Conservation (phyloP, 2,113 vertebrate genomes). For the Jacana jacana region DNA sequence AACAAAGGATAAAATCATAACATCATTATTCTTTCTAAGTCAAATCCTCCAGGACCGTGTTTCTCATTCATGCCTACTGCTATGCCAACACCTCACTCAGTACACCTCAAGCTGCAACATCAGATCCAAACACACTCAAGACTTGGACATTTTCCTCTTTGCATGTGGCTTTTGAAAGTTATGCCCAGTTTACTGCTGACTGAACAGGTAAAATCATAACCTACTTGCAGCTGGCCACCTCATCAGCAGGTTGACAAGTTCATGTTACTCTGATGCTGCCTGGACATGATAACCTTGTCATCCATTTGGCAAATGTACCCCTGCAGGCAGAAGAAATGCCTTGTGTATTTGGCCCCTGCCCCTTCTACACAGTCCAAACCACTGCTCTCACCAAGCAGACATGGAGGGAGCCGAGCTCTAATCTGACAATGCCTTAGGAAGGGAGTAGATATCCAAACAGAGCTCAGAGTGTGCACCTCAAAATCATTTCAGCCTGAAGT, state of each 20-base stretch:
- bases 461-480: neutral
- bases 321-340: neutral
- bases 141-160: neutral
- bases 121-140: neutral
- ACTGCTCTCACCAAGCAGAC: neutral
- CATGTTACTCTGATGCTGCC: neutral
- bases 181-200: neutral
- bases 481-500: neutral
- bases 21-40: neutral
- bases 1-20: neutral
- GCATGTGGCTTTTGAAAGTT: neutral
- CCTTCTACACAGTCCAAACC: neutral
- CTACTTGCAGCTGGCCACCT: neutral
- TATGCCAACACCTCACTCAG: neutral
- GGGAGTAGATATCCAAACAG: neutral
- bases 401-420: neutral
- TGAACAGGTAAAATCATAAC: neutral
- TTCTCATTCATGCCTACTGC: neutral
- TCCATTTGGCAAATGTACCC: accelerated
- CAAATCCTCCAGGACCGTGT: neutral
- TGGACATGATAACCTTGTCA: neutral
- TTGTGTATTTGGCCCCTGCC: neutral
- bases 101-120: neutral
- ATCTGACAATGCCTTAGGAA: neutral
- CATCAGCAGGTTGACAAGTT: neutral